Conservation (phyloP, 2,113 vertebrate genomes). For the Thinocorus orbignyianus region DNA sequence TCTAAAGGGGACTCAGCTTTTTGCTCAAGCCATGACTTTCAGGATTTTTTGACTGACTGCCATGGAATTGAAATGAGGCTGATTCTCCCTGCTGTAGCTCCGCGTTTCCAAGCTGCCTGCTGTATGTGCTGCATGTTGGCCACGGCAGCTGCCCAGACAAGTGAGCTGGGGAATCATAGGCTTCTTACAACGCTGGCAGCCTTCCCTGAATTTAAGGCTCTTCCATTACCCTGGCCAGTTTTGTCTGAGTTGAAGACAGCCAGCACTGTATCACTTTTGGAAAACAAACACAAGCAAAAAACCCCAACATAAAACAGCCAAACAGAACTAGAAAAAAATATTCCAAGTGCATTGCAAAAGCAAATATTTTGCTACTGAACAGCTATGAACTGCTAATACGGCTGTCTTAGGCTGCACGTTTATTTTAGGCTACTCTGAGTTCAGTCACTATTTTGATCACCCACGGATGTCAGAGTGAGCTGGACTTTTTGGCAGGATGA, state of each 20-base stretch:
- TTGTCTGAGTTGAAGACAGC: not conserved
- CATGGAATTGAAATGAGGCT: not conserved
- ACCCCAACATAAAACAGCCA: not conserved
- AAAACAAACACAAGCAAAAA: not conserved
- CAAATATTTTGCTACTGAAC: not conserved
- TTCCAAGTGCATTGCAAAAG: not conserved
- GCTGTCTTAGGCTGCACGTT: not conserved
- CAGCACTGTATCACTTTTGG: not conserved
- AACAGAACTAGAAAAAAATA: not conserved
- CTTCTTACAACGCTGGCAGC: not conserved
- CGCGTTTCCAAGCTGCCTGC: not conserved
- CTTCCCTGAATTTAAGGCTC: not conserved
- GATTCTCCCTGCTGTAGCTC: not conserved
- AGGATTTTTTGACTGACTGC: not conserved
- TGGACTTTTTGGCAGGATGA: not conserved
- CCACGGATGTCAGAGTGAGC: not conserved
- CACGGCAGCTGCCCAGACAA: not conserved
- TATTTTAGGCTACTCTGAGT: not conserved
- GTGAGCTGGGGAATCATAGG: accelerated
- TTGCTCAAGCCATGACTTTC: not conserved
- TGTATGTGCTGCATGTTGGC: not conserved
- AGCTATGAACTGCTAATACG: not conserved
- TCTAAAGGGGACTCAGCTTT: not conserved
- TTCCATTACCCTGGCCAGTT: not conserved
- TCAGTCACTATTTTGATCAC: not conserved